Conservation (phyloP, 2,888 invertebrate species). For the Meteorus colon region DNA sequence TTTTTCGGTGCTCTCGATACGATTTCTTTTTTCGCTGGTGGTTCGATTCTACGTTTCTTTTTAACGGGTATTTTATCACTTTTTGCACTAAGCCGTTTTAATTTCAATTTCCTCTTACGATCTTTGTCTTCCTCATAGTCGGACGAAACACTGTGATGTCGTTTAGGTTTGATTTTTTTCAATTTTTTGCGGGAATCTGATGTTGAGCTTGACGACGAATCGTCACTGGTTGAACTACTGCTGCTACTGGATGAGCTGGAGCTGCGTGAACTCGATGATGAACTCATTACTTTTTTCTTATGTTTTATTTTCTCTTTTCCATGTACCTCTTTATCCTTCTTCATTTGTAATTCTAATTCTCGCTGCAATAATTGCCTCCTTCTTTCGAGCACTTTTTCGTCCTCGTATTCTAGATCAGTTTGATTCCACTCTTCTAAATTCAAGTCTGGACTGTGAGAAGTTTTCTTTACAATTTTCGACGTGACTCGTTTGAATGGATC, state of each 20-base stretch:
- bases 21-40: conserved; percentile 48
- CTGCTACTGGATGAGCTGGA: conserved; percentile 79
- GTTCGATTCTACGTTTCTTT: conserved; percentile 68
- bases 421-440: conserved; percentile 87
- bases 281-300: conserved; percentile 79
- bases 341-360: conserved; percentile 85
- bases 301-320: conserved; percentile 79
- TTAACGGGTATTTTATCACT: conserved; percentile 63
- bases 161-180: conserved; percentile 75
- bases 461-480: conserved; percentile 78
- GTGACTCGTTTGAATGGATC: conserved; percentile 80
- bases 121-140: conserved; percentile 79
- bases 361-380: conserved; percentile 84
- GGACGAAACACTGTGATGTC: conserved; percentile 80
- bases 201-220: conserved; percentile 77
- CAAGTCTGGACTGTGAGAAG: conserved; percentile 77
- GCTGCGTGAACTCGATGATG: conserved; percentile 81
- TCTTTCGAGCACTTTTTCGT: conserved; percentile 86
- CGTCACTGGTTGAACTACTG: conserved; percentile 77
- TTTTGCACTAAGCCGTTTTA: conserved; percentile 66
- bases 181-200: conserved; percentile 76
- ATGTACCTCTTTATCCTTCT: conserved; percentile 83
- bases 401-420: conserved; percentile 86
- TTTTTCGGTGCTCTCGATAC: conserved; percentile 54
- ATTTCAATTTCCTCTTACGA: conserved; percentile 68